These are phyloP conservation scores for Passer montanus DNA, from an alignment of 2,113 vertebrate species.

Conservation along the genomic window DNA sequence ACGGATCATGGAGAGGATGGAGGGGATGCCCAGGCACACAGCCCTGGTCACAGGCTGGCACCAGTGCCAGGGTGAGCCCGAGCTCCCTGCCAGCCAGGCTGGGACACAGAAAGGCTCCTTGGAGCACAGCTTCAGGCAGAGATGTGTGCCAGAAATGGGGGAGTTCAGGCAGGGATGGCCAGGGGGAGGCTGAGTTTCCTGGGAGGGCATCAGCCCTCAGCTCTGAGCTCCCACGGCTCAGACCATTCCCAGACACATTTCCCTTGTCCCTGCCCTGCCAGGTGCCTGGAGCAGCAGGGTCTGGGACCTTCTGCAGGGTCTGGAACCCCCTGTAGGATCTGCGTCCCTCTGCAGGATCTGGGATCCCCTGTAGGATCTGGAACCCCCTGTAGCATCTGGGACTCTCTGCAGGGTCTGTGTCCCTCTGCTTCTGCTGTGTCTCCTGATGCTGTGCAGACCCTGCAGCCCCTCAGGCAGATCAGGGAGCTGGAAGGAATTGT, in stretches of 20 bases:
- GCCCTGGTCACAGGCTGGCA: not conserved
- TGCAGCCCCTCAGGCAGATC: accelerated
- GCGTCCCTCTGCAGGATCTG: accelerated
- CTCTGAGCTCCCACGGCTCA: not conserved
- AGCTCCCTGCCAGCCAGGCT: not conserved
- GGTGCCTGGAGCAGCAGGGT: not conserved
- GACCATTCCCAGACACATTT: no score
- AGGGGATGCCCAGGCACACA: not conserved
- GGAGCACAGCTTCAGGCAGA: not conserved
- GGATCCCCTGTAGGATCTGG: accelerated
- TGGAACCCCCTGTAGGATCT: accelerated
- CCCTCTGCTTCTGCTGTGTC: not conserved
- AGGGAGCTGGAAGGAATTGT: not conserved
- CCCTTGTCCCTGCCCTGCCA: not conserved
- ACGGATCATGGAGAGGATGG: not conserved
- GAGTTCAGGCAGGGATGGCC: not conserved
- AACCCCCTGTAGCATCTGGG: accelerated
- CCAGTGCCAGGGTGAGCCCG: accelerated
- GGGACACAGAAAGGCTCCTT: not conserved
- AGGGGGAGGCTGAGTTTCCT: not conserved
- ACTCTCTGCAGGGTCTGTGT: not conserved
- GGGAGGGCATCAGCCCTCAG: not conserved
- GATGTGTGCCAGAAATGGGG: not conserved
- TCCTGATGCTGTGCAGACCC: not conserved
- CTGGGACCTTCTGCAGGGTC: not conserved